These are phyloP conservation scores for Oxyura jamaicensis DNA, from an alignment of 2,113 vertebrate species.

Conservation along the genomic window DNA sequence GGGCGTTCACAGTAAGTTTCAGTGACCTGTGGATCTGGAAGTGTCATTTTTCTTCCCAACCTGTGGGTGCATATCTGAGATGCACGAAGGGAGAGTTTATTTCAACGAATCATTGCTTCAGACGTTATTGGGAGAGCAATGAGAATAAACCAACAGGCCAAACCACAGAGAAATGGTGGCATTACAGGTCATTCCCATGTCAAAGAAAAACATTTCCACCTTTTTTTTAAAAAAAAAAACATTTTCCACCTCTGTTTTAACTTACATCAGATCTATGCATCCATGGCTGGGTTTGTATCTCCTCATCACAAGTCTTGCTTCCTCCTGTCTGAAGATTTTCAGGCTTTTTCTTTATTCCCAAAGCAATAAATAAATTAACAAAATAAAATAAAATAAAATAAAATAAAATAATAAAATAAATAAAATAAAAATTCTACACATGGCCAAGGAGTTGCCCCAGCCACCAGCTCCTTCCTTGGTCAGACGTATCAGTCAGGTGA, in stretches of 20 bases:
- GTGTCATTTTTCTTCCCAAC: neutral
- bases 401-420: too few species aligned
- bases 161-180: neutral
- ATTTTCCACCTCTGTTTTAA: neutral
- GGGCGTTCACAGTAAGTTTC: neutral
- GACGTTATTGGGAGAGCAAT: rapidly evolving
- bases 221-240: neutral
- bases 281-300: neutral
- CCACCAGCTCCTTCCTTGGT: neutral
- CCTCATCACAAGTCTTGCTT: neutral
- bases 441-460: neutral
- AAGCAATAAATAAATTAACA: neutral
- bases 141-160: neutral
- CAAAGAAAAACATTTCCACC: neutral
- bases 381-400: too few species aligned
- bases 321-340: neutral
- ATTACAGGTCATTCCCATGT: neutral
- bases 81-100: neutral
- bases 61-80: neutral
- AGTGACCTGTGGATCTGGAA: neutral
- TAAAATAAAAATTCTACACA: neutral
- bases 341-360: neutral
- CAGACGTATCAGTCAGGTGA: neutral
- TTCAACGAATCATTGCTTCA: neutral
- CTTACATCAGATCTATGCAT: neutral